These are phyloP conservation scores for Amphimallon solstitiale DNA, from an alignment of 2,888 invertebrate species.

Conservation along the genomic window DNA sequence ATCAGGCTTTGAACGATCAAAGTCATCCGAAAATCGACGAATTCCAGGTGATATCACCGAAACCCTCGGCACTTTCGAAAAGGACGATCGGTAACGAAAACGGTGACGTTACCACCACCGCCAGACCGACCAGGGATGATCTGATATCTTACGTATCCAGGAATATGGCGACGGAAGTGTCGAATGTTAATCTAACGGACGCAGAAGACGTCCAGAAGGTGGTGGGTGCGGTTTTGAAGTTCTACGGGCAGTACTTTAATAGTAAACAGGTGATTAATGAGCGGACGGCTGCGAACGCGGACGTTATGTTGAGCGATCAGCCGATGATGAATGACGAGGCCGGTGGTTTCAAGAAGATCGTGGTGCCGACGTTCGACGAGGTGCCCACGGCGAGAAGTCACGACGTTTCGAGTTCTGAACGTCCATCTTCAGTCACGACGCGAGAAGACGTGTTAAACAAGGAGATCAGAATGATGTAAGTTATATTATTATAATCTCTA, in stretches of 20 bases:
- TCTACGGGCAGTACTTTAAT: slow-evolving; percentile 1
- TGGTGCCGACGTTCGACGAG: slow-evolving; percentile 16
- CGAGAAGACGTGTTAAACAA: not conserved
- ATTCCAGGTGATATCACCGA: not conserved
- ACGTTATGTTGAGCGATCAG: slow-evolving; percentile 16
- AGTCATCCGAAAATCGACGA: slow-evolving; percentile 7
- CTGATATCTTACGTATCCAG: slow-evolving; percentile 11
- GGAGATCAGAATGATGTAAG: slow-evolving; percentile 11
- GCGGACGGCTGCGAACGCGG: not conserved
- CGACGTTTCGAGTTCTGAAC: slow-evolving; percentile 7
- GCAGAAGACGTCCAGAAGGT: not conserved
- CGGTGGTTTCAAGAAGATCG: slow-evolving; percentile 14
- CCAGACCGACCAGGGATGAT: not conserved
- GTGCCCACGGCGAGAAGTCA: not conserved
- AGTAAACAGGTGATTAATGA: not conserved
- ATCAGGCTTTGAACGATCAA: not conserved
- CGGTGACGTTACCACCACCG: not conserved
- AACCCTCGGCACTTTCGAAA: not conserved
- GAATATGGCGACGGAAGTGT: not conserved
- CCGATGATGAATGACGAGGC: slow-evolving; percentile 9
- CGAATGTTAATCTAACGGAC: not conserved
- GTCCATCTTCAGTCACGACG: not conserved
- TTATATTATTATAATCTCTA: not conserved
- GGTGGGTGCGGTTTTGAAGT: not conserved
- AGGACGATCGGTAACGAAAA: not conserved